Conservation (phyloP, 2,888 invertebrate species). For the Entomobrya proxima region DNA sequence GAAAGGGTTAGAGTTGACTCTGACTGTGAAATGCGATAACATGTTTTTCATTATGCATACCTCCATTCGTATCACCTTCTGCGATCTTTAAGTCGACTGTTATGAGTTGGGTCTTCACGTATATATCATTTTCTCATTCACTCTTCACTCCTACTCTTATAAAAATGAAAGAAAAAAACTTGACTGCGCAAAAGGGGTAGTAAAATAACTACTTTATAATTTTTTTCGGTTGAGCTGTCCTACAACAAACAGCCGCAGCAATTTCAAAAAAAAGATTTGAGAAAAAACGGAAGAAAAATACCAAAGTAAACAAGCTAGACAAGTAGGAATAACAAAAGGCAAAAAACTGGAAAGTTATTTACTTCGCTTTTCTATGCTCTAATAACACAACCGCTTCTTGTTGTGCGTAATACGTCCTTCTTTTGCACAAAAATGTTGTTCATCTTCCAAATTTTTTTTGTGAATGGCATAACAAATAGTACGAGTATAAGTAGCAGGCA, state of each 20-base stretch:
- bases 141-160: slow-evolving; percentile 18
- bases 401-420: neutral
- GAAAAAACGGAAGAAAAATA: neutral
- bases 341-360: slow-evolving; percentile 7
- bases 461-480: slow-evolving; percentile 19
- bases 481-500: neutral
- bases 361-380: too few relatives aligned
- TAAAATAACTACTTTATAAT: neutral
- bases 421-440: neutral
- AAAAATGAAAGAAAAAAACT: too few relatives aligned
- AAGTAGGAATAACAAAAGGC: neutral
- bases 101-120: neutral
- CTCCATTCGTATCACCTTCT: neutral
- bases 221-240: slow-evolving; percentile 8
- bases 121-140: neutral
- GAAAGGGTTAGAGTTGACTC: neutral
- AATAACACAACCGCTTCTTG: too few relatives aligned
- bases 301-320: neutral
- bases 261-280: neutral
- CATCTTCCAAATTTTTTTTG: neutral
- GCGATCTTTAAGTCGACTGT: neutral
- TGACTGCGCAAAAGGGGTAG: slow-evolving; percentile 9
- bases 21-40: slow-evolving; percentile 1
- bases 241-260: neutral
- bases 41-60: slow-evolving; percentile 10